Conservation (phyloP, 1,140 invertebrate genomes). For the Drosophila willistoni region DNA sequence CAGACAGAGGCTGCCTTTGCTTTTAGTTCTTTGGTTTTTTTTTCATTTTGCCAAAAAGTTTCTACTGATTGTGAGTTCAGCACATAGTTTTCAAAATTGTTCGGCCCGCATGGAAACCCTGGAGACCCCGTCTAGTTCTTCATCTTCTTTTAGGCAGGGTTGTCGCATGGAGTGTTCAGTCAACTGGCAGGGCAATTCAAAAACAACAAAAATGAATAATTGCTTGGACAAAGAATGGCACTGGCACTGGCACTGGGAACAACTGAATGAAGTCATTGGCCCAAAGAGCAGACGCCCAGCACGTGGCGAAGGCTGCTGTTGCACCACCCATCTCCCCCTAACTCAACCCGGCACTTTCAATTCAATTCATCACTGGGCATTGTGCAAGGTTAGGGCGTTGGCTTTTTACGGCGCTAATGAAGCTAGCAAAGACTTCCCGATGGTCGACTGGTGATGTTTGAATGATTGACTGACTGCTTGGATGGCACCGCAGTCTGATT, state of each 20-base stretch:
- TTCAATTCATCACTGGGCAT: slow-evolving; percentile 27
- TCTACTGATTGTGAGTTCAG: neutral
- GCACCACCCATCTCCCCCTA: neutral
- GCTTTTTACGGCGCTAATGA: slow-evolving; percentile 64
- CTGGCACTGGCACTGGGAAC: neutral
- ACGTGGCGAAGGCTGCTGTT: slow-evolving; percentile 49
- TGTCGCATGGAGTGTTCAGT: slow-evolving; percentile 49
- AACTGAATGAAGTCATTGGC: slow-evolving; percentile 73
- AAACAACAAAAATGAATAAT: slow-evolving; percentile 42
- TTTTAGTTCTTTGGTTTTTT: slow-evolving; percentile 26
- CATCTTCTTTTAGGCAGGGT: slow-evolving; percentile 23
- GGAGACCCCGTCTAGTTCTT: slow-evolving; percentile 23
- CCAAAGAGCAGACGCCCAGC: slow-evolving; percentile 46
- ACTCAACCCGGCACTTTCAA: neutral
- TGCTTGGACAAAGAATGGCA: slow-evolving; percentile 56
- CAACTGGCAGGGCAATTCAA: slow-evolving; percentile 62
- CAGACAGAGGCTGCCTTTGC: neutral
- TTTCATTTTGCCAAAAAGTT: slow-evolving; percentile 58
- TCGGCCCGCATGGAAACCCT: slow-evolving; percentile 52
- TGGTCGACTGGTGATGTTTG: neutral
- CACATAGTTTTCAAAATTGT: slow-evolving; percentile 31
- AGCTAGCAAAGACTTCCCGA: slow-evolving; percentile 33
- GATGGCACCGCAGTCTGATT: slow-evolving; percentile 48
- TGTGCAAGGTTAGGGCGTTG: slow-evolving; percentile 77
- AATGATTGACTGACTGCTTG: neutral